Percentiles rank a stretch among this genome's conserved stretches.
Conservation (phyloP, 2,113 vertebrate genomes). For the Corydoras maculifer region DNA sequence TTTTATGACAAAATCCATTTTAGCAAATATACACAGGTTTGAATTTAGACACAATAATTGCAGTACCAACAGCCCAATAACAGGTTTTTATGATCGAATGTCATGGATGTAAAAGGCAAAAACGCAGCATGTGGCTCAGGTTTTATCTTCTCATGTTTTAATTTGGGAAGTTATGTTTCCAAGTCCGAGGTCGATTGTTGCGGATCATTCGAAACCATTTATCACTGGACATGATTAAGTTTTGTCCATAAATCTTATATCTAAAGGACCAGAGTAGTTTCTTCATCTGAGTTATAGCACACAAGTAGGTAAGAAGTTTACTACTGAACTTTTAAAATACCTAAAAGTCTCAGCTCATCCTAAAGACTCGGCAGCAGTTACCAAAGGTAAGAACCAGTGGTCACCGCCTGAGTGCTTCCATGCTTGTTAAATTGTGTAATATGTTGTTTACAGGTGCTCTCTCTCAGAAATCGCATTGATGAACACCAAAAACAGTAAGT, state of each 20-base stretch:
- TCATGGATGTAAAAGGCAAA: too few relatives aligned
- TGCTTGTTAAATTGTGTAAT: constrained; percentile 50
- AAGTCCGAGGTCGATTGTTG: too few relatives aligned
- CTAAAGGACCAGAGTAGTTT: neutral
- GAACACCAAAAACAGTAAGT: constrained; percentile 91
- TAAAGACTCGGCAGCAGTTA: neutral
- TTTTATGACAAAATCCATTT: too few relatives aligned
- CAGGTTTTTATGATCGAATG: too few relatives aligned
- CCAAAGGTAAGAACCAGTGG: constrained; percentile 16
- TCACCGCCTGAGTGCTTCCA: constrained; percentile 28
- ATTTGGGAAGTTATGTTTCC: too few relatives aligned
- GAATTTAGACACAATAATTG: too few relatives aligned
- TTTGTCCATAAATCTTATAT: neutral
- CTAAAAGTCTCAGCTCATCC: too few relatives aligned
- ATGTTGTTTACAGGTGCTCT: constrained; percentile 80
- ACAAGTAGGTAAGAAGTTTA: constrained; percentile 1
- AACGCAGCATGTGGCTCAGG: too few relatives aligned
- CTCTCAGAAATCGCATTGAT: constrained; percentile 83
- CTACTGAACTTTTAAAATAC: too few relatives aligned
- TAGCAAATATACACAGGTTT: too few relatives aligned
- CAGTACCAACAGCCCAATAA: too few relatives aligned
- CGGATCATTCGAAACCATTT: neutral
- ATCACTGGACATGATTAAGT: neutral
- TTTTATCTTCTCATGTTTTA: too few relatives aligned
- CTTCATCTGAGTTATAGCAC: neutral